Base-by-base conservation (phyloP, 2,113 vertebrate genomes). In the Odontesthes bonariensis region DNA sequence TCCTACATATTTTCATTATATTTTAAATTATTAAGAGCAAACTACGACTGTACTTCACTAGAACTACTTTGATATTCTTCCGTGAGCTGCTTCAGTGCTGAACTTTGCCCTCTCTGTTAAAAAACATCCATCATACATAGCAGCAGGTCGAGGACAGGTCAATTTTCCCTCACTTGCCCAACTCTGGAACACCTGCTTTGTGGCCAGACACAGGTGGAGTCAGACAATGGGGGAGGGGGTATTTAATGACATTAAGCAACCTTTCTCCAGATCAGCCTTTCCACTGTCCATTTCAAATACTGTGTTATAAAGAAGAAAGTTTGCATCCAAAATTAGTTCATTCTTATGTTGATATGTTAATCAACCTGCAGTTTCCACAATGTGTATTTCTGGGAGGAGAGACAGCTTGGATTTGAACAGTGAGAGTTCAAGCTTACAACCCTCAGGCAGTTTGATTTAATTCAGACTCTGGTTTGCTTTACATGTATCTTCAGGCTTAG, bases 91-190 rank as follows among this genome's bases (percentile, higher is more conserved):
- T 90, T 86, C 78, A 46, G 77, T 8, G 6, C 12, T 75, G 83
- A 87, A 77, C 85, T 73, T 67, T 81, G 71, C 59, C 53, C 77
- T 69, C 44, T 57, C 33, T 52, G 71, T 77, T 84, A 69, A 73
- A n/a, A 38, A 88, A 62, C 87, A 89, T 89, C 91, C 73, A 89
- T 91, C 87, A 87, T 82, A 72, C 73, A 59, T 68, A 57, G 64
- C 51, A 40, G 20, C 19, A 12, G 84, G 83, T 88, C 32, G 78
- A 87, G 87, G 88, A 87, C 84, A 35, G 66, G 74, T 66, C 77
- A 66, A 69, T 58, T 79, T 53, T 64, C 56, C 46, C 82, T 53
- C 76, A 46, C 63, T 33, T 52, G 67, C 56, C 69, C 56, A 54
- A 55, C 63, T 54, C 23, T 2, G 52, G 53, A 78, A 79, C 83